Conservation (phyloP, 2,888 invertebrate genomes). For the Dryobota labecula region DNA sequence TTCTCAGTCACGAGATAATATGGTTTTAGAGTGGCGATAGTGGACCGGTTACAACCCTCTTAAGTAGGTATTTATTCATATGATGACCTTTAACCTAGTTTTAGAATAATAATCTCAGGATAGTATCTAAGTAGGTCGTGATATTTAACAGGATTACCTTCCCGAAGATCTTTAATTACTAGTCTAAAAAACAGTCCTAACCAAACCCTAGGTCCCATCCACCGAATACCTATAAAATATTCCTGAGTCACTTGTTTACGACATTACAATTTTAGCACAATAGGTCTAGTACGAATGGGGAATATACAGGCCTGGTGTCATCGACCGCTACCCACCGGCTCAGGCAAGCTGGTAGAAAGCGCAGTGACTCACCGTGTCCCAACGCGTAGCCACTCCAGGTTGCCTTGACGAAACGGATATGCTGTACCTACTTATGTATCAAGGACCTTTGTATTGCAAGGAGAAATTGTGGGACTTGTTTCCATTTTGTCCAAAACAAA, state of each 20-base stretch:
- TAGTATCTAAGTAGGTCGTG: too few relatives aligned
- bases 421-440: conserved; percentile 19
- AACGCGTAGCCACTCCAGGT: conserved; percentile 67
- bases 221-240: conserved; percentile 39
- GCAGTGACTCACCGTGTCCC: conserved; percentile 76
- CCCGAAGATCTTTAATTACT: neutral
- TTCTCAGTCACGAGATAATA: too few relatives aligned
- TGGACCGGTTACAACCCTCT: too few relatives aligned
- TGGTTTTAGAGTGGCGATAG: too few relatives aligned
- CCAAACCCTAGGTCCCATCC: conserved; percentile 22
- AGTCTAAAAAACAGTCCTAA: conserved; percentile 5
- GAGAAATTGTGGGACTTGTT: conserved; percentile 10
- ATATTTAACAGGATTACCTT: neutral
- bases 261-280: conserved; percentile 59
- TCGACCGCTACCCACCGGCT: conserved; percentile 69
- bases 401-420: conserved; percentile 69
- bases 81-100: too few relatives aligned
- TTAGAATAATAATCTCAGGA: too few relatives aligned
- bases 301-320: conserved; percentile 67
- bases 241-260: conserved; percentile 49
- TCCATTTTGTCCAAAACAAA: neutral
- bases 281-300: conserved; percentile 65
- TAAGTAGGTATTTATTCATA: too few relatives aligned
- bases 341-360: conserved; percentile 70
- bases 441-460: conserved; percentile 39